Conservation (phyloP, 2,888 invertebrate species). For the Tinea pellionella region DNA sequence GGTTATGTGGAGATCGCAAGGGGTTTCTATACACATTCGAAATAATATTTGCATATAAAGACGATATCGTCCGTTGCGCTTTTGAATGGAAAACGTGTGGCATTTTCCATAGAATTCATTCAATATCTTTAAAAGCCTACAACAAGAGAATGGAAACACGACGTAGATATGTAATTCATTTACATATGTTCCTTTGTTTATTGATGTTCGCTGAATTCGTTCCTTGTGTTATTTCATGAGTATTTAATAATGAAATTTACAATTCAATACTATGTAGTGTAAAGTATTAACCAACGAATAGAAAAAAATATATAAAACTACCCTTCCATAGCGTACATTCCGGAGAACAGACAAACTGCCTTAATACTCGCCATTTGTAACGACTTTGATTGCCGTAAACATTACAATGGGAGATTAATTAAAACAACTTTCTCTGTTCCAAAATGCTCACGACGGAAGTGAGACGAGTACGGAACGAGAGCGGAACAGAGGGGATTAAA, state of each 20-base stretch:
- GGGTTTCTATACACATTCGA: slow-evolving; percentile 49
- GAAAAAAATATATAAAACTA: no score
- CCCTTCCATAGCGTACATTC: not conserved
- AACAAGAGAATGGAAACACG: not conserved
- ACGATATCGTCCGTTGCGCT: slow-evolving; percentile 44
- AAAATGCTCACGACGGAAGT: not conserved
- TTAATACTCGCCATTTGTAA: not conserved
- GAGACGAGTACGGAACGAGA: slow-evolving; percentile 29
- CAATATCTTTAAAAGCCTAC: slow-evolving; percentile 3
- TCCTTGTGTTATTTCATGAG: no score
- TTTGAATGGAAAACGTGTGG: slow-evolving; percentile 24
- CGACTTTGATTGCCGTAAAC: slow-evolving; percentile 27
- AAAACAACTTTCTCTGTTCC: slow-evolving; percentile 35
- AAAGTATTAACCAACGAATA: no score
- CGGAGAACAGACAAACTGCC: not conserved
- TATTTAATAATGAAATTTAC: no score
- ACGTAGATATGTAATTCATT: not conserved
- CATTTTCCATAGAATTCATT: not conserved
- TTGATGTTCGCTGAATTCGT: no score
- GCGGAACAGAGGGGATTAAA: slow-evolving; percentile 64
- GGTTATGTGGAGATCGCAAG: slow-evolving; percentile 37
- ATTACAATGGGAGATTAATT: slow-evolving; percentile 44
- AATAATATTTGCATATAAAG: slow-evolving; percentile 61
- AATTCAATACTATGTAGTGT: no score
- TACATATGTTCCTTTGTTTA: not conserved